These are phyloP conservation scores for Melanaphis sacchari DNA, from an alignment of 1,140 invertebrate species.

Conservation along the genomic window DNA sequence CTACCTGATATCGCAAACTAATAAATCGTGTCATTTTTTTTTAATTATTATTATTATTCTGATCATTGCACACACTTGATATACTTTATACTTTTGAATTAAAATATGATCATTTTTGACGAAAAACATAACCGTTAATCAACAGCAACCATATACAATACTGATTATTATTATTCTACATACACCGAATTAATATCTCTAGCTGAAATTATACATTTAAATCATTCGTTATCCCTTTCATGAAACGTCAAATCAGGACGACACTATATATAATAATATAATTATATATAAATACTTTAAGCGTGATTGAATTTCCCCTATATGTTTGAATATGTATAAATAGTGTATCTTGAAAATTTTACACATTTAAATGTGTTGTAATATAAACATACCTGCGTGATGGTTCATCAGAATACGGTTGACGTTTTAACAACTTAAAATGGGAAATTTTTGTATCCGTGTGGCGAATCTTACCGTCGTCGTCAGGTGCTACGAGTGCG, in stretches of 20 bases:
- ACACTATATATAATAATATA: background rate
- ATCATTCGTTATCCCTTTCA: too few relatives aligned
- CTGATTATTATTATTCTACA: too few relatives aligned
- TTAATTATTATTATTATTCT: background rate
- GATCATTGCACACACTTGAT: too few relatives aligned
- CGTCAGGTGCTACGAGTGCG: background rate
- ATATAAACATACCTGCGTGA: background rate
- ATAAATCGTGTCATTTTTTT: background rate
- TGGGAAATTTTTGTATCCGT: background rate
- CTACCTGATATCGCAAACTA: background rate
- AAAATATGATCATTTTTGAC: background rate
- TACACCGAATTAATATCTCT: too few relatives aligned
- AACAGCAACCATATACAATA: background rate
- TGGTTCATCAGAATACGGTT: background rate
- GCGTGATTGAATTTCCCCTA: too few relatives aligned
- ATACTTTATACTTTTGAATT: background rate
- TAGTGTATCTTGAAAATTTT: background rate
- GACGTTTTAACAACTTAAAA: background rate
- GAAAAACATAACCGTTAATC: too few relatives aligned
- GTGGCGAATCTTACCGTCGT: background rate
- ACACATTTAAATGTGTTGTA: background rate
- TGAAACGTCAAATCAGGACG: background rate
- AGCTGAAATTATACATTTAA: background rate
- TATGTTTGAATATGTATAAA: too few relatives aligned
- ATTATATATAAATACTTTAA: background rate